A percentile compares a stretch with the other conserved stretches of the same genome.
Evolutionary conservation across 2,797 vertebrate genomes (phyloP).

Genomic region (Bufotes viridis): DNA sequence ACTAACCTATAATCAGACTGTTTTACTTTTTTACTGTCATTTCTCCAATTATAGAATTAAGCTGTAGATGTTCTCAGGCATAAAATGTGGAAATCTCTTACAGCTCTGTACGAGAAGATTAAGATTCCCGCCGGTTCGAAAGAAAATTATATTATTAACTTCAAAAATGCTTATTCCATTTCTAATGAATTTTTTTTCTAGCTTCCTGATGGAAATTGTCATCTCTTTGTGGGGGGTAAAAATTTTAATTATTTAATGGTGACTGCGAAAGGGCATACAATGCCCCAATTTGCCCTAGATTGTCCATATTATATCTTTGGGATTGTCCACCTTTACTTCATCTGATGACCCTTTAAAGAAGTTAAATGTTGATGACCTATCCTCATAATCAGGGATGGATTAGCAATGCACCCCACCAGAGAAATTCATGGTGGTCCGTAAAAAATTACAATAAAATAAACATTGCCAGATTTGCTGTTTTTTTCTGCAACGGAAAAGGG

Average conservation of each 20-base stretch:
- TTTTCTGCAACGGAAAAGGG: too few relatives aligned
- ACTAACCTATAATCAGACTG: constrained; percentile 47
- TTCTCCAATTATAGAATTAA: constrained; percentile 60
- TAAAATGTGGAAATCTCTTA: constrained; percentile 32
- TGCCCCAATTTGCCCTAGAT: not conserved
- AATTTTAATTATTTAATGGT: not conserved
- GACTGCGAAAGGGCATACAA: not conserved
- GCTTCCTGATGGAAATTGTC: not conserved
- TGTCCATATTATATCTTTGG: not conserved
- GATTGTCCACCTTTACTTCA: too few relatives aligned
- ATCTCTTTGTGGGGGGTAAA: not conserved
- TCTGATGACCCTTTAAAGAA: too few relatives aligned
- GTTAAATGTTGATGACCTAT: too few relatives aligned
- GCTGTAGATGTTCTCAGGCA: constrained; percentile 44
- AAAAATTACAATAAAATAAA: too few relatives aligned
- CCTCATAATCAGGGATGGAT: too few relatives aligned
- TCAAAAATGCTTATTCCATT: not conserved
- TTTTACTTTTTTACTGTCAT: constrained; percentile 55
- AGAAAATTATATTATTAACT: constrained; percentile 1
- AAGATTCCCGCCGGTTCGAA: not conserved
- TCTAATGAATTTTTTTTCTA: not conserved
- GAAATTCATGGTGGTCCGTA: too few relatives aligned
- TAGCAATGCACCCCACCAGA: too few relatives aligned
- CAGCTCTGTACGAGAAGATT: not conserved
- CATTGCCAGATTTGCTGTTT: too few relatives aligned